Percentiles rank a stretch among this genome's conserved stretches.
phyloP scores from a whole-genome alignment of 2,113 vertebrate species.

The Spermophilus dauricus region DNA sequence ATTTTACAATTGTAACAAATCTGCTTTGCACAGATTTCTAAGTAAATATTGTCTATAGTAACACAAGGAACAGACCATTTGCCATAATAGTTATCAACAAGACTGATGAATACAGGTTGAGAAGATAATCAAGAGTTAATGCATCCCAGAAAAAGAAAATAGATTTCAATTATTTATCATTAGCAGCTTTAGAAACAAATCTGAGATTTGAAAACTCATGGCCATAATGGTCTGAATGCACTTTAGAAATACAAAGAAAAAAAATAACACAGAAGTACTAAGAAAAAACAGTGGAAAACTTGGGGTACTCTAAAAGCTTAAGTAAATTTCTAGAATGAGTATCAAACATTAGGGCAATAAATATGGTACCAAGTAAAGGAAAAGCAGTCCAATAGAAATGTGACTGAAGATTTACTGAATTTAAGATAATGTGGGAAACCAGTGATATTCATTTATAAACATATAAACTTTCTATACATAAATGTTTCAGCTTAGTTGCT shows the following conservation, averaged over 20 bases:
- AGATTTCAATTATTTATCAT: not conserved
- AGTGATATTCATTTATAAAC: not conserved
- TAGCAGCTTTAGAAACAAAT: not conserved
- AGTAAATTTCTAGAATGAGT: too few species aligned
- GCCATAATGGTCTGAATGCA: not conserved
- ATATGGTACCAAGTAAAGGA: not conserved
- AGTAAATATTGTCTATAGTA: not conserved
- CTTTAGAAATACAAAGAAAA: not conserved
- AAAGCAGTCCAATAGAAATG: not conserved
- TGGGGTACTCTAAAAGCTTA: not conserved
- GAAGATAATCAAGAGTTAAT: not conserved
- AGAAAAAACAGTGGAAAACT: not conserved
- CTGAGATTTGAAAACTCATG: not conserved
- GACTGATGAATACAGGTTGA: not conserved
- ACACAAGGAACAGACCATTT: not conserved
- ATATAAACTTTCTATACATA: not conserved
- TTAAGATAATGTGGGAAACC: not conserved
- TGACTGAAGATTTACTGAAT: not conserved
- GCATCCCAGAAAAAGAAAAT: not conserved
- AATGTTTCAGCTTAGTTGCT: not conserved
- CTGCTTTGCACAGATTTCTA: not conserved
- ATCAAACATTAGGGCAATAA: not conserved
- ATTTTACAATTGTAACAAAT: not conserved
- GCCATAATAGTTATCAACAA: not conserved
- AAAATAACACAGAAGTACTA: not conserved